Evolutionary conservation across 2,888 invertebrate genomes (phyloP), one percentile per base, ranked within the genome.

Genomic region (Achlya flavicornis): DNA sequence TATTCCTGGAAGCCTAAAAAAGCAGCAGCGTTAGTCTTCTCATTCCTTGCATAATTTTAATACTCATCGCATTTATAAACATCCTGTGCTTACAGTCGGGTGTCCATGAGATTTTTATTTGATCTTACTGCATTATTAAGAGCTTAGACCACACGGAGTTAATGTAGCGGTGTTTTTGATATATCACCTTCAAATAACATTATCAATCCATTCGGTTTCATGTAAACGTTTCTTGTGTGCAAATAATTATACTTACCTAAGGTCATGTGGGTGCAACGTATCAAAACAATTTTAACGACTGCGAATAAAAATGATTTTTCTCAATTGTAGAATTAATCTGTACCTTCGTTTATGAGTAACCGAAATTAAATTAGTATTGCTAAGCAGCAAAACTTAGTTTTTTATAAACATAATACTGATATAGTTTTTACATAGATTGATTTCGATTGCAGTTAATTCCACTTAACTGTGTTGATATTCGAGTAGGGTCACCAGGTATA

Each of bases 171-270:
- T 63, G 26, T 65, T 65, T 84, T 79, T 79, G 80, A 82, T 79
- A 70, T 71, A 82, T 84, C 85, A 88, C 87, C 89, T 89, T 86
- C 80, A 86, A 82, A 79, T 78, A 83, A 84, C 84, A 82, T 85
- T 84, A 69, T 73, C 43, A 65, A 61, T 61, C 58, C 32, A 53
- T 35, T 61, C 43, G 43, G 46, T 43, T 48, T 61, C 33, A 19
- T 61, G 64, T 63, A 12, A 59, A 65, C 43, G 61, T 64, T 61
- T 65, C 64, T 75, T 62, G 71, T 73, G 67, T 61, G 61, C 64
- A 63, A 65, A 59, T 71, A 63, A 66, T 53, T 19, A 48, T 48
- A 16, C 48, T 4, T 53, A 53, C 0, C 53, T 53, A n/a, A 53
- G 53, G 53, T 53, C 53, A 53, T 19, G 19, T 7, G 53, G 19